These are phyloP conservation scores for Hypotaenidia okinawae DNA, from an alignment of 2,797 vertebrate genomes.

Conservation along the genomic window DNA sequence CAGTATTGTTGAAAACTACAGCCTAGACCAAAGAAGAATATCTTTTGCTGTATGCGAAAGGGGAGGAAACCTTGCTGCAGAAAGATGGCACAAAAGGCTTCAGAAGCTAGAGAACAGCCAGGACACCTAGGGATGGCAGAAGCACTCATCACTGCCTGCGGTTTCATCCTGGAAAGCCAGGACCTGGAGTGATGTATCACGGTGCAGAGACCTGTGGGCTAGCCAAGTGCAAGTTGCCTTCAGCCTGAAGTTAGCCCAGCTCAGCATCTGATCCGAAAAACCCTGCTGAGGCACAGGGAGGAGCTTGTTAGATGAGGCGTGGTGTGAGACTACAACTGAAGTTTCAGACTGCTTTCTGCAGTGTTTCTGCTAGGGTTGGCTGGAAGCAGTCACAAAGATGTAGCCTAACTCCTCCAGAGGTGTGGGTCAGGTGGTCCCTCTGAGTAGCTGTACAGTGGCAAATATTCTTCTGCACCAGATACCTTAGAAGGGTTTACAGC, in stretches of 20 bases:
- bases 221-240: not conserved
- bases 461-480: not conserved
- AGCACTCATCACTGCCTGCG: not conserved
- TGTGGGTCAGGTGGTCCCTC: not conserved
- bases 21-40: not conserved
- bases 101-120: not conserved
- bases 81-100: not conserved
- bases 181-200: fast-evolving
- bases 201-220: fast-evolving
- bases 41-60: not conserved
- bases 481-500: not conserved
- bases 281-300: not conserved
- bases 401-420: not conserved
- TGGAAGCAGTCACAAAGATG: fast-evolving
- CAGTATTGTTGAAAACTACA: not conserved
- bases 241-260: not conserved
- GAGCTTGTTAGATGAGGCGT: not conserved
- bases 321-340: not conserved
- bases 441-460: fast-evolving
- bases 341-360: not conserved
- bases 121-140: not conserved
- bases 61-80: not conserved
- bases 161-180: not conserved
- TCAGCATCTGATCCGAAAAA: not conserved
- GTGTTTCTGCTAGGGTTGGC: not conserved